Percentiles rank a stretch among this genome's conserved stretches.
These are phyloP conservation scores for Lophura nycthemera DNA, from an alignment of 2,113 vertebrate species.

Conservation along the genomic window DNA sequence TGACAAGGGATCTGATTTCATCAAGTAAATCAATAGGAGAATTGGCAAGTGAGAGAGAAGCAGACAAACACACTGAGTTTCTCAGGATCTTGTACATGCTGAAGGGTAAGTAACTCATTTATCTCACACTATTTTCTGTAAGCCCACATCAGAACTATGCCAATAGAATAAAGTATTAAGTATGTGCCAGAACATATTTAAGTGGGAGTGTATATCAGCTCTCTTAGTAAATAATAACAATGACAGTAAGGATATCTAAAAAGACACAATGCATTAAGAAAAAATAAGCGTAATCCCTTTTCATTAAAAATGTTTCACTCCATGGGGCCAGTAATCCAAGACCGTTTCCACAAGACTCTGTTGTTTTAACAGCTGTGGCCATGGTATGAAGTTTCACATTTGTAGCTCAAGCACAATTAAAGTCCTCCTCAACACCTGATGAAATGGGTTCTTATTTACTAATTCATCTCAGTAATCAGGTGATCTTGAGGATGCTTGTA, in stretches of 20 bases:
- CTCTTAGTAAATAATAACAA: neutral
- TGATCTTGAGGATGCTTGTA: neutral
- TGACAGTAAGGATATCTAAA: neutral
- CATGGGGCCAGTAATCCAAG: slow-evolving; percentile 58
- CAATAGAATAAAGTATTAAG: neutral
- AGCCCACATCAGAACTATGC: rapidly evolving
- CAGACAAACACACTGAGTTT: neutral
- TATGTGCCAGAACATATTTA: neutral
- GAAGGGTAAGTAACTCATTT: neutral
- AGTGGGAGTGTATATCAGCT: neutral
- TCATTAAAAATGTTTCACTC: slow-evolving; percentile 57
- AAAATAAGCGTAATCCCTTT: slow-evolving; percentile 62
- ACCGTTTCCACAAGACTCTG: slow-evolving; percentile 43
- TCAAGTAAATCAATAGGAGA: neutral
- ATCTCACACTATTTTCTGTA: neutral
- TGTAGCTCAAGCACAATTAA: slow-evolving; percentile 48
- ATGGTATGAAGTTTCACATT: slow-evolving; percentile 63
- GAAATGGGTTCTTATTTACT: slow-evolving; percentile 48
- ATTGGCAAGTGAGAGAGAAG: neutral
- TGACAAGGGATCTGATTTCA: neutral
- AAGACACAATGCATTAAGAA: neutral
- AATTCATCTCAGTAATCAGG: slow-evolving; percentile 38
- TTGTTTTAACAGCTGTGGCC: slow-evolving; percentile 64
- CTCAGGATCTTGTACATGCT: neutral
- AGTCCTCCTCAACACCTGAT: slow-evolving; percentile 48